A percentile compares a stretch with the other conserved stretches of the same genome.
Conservation (phyloP, 1,140 invertebrate species). For the Drosophila albomicans region DNA sequence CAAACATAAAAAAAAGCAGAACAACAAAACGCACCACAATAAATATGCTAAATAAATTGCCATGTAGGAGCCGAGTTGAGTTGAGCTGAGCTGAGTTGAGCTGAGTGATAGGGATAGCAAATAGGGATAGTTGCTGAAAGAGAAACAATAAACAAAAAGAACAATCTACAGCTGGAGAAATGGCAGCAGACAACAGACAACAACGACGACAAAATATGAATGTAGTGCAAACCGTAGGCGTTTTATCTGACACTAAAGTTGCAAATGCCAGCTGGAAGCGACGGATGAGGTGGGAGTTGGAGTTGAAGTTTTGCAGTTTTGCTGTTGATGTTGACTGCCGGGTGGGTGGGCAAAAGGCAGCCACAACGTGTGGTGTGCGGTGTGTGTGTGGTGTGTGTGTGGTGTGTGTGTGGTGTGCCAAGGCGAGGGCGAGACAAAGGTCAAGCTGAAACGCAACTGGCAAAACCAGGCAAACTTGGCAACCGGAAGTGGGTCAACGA, state of each 20-base stretch:
- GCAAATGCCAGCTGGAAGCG: conserved; percentile 13
- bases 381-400: too few species aligned
- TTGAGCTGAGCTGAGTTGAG: background rate
- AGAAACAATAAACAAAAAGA: conserved; percentile 50
- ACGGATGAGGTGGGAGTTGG: conserved; percentile 16
- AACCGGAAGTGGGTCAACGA: conserved; percentile 80
- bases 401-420: conserved; percentile 27
- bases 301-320: background rate
- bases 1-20: conserved; percentile 61
- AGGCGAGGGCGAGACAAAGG: conserved; percentile 63
- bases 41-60: conserved; percentile 78
- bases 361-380: conserved; percentile 2
- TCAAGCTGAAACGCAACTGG: conserved; percentile 60
- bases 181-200: conserved; percentile 28
- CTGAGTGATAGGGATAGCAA: conserved; percentile 10
- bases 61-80: conserved; percentile 37
- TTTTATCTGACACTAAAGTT: conserved; percentile 32
- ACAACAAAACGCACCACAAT: conserved; percentile 72
- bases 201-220: conserved; percentile 65
- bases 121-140: conserved; percentile 36
- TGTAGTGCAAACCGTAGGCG: conserved; percentile 75
- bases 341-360: conserved; percentile 22
- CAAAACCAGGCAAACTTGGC: conserved; percentile 52
- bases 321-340: conserved; percentile 18
- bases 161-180: conserved; percentile 42